Percentiles rank a stretch among this genome's conserved stretches.
Conservation (phyloP, 2,113 vertebrate genomes). For the Cephalopholis sonnerati region DNA sequence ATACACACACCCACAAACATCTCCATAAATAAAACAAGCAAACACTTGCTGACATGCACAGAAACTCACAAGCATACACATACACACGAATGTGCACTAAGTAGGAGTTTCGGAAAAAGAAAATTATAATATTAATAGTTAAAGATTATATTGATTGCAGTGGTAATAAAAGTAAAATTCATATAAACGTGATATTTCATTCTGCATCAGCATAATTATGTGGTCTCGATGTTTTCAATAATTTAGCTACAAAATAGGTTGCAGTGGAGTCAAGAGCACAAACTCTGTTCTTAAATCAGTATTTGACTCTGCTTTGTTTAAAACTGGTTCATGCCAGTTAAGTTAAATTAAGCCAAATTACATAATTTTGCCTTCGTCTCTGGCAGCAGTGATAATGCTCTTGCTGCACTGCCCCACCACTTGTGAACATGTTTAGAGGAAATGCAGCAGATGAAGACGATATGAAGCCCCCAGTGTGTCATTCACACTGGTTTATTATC, state of each 20-base stretch:
- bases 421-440: slow-evolving; percentile 5
- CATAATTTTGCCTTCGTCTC: not conserved
- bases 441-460: slow-evolving; percentile 27
- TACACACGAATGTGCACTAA: too few relatives aligned
- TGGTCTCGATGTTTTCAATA: too few relatives aligned
- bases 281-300: not conserved
- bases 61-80: too few relatives aligned
- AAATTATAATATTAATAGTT: too few relatives aligned
- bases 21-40: too few relatives aligned
- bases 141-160: too few relatives aligned
- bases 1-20: too few relatives aligned
- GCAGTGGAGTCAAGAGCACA: not conserved
- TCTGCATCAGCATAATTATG: too few relatives aligned
- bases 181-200: too few relatives aligned
- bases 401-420: not conserved
- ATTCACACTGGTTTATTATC: slow-evolving; percentile 13
- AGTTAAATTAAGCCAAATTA: slow-evolving; percentile 2
- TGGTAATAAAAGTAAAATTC: too few relatives aligned
- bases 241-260: not conserved
- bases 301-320: not conserved
- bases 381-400: not conserved
- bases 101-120: too few relatives aligned
- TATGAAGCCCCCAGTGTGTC: not conserved
- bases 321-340: not conserved
- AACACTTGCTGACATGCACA: too few relatives aligned